Evolutionary conservation across 2,888 invertebrate genomes (phyloP).

Genomic region (Ophioninae sp.): DNA sequence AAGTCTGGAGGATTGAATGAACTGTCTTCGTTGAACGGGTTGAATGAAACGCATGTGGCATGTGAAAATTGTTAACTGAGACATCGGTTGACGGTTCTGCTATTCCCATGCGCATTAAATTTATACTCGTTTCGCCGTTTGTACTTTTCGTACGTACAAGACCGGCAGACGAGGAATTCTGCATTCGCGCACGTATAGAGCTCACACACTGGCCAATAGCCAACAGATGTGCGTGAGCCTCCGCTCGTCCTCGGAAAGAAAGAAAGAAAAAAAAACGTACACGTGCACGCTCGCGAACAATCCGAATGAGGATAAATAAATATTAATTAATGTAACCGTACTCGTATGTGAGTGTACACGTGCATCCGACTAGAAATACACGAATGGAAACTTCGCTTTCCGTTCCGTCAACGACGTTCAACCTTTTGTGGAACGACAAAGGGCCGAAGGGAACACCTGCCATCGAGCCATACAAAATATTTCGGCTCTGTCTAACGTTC

Average conservation of each 20-base stretch:
- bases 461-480: constrained; percentile 9
- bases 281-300: constrained; percentile 44
- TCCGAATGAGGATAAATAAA: constrained; percentile 33
- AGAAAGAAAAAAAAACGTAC: constrained; percentile 12
- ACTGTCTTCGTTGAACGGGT: background rate
- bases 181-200: constrained; percentile 25
- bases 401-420: constrained; percentile 9
- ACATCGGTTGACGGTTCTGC: background rate
- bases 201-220: constrained; percentile 26
- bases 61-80: background rate
- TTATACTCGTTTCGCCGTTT: background rate
- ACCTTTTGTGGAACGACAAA: constrained; percentile 48
- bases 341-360: constrained; percentile 2
- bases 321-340: constrained; percentile 37
- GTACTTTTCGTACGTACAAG: constrained; percentile 19
- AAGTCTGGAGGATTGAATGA: background rate
- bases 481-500: background rate
- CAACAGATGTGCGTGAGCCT: constrained; percentile 47
- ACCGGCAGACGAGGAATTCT: constrained; percentile 28
- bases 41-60: background rate
- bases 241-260: constrained; percentile 9
- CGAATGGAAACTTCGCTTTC: background rate
- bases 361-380: background rate
- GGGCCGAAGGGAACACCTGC: constrained; percentile 34
- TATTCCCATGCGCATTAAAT: background rate